A percentile compares a stretch with the other conserved stretches of the same genome.
These are phyloP conservation scores for Ridgeia piscesae DNA, from an alignment of 1,140 invertebrate species.

Conservation along the genomic window DNA sequence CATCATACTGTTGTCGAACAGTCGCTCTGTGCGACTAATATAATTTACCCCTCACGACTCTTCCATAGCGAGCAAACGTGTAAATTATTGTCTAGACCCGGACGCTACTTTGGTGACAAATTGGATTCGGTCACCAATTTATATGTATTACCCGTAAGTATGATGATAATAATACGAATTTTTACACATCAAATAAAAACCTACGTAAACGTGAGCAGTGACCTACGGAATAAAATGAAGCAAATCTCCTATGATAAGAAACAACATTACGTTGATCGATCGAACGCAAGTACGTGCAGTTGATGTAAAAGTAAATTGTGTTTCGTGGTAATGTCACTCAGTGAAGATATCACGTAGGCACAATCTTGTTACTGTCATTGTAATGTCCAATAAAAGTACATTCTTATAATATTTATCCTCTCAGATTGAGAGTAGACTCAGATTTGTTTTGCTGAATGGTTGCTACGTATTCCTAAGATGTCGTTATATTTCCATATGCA, in stretches of 20 bases:
- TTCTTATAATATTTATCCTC: background rate
- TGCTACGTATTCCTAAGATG: no score
- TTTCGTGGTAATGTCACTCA: background rate
- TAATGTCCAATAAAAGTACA: background rate
- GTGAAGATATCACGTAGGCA: background rate
- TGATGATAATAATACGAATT: background rate
- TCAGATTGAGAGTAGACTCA: no score
- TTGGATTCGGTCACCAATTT: background rate
- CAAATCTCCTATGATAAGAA: background rate
- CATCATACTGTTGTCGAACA: background rate
- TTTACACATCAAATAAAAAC: background rate
- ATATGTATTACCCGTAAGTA: background rate
- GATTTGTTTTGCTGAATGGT: no score
- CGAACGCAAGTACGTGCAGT: background rate
- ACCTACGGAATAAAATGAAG: background rate
- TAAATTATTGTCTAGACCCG: background rate
- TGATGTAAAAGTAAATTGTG: background rate
- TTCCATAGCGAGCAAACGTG: background rate
- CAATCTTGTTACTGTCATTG: background rate
- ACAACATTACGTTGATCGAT: background rate
- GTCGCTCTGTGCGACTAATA: background rate
- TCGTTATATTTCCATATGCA: no score
- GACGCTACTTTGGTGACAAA: background rate
- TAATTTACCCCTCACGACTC: background rate
- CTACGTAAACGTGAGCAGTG: background rate